Percentiles rank a stretch among this genome's conserved stretches.
These are phyloP conservation scores for Yasuhikotakia modesta DNA, from an alignment of 2,797 vertebrate genomes.

Conservation along the genomic window DNA sequence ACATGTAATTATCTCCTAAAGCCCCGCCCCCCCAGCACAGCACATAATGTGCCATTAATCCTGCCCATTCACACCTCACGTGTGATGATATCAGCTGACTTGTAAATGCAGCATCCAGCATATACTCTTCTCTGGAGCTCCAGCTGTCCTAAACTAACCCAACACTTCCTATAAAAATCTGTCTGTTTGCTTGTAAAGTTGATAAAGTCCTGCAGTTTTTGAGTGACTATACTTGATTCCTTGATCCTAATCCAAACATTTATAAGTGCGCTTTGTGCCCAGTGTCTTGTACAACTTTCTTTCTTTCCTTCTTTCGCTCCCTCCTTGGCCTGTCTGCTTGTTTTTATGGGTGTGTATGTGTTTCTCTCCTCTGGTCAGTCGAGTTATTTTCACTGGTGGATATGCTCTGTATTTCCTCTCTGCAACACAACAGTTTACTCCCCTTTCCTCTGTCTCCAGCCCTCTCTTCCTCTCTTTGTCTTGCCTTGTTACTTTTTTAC, in stretches of 20 bases:
- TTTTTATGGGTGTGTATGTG: slow-evolving; percentile 10
- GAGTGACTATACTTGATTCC: not conserved
- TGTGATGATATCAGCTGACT: slow-evolving; percentile 41
- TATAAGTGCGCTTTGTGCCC: not conserved
- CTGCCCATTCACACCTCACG: slow-evolving; percentile 55
- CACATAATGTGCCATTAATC: slow-evolving; percentile 70
- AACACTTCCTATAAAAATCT: too few species aligned
- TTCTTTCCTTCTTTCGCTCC: not conserved
- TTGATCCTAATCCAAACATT: slow-evolving; percentile 36
- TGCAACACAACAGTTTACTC: slow-evolving; percentile 47
- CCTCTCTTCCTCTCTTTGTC: slow-evolving; percentile 63
- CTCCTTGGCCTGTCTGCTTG: too few species aligned
- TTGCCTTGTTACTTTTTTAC: slow-evolving; percentile 32
- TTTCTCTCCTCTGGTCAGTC: slow-evolving; percentile 45
- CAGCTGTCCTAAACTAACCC: slow-evolving; percentile 14
- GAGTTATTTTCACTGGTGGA: slow-evolving; percentile 58
- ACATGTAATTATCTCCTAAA: slow-evolving; percentile 73
- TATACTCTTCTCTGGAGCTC: not conserved
- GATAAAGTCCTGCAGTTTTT: slow-evolving; percentile 13
- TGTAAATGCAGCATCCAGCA: slow-evolving; percentile 49
- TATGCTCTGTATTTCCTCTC: slow-evolving; percentile 62
- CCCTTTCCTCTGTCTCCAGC: slow-evolving; percentile 44
- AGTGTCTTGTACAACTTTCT: slow-evolving; percentile 19
- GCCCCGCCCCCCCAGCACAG: slow-evolving; percentile 77
- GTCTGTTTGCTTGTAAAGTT: slow-evolving; percentile 11